Evolutionary conservation across 2,888 invertebrate genomes (phyloP).

Genomic region (Dryocosmus kuriphilus): DNA sequence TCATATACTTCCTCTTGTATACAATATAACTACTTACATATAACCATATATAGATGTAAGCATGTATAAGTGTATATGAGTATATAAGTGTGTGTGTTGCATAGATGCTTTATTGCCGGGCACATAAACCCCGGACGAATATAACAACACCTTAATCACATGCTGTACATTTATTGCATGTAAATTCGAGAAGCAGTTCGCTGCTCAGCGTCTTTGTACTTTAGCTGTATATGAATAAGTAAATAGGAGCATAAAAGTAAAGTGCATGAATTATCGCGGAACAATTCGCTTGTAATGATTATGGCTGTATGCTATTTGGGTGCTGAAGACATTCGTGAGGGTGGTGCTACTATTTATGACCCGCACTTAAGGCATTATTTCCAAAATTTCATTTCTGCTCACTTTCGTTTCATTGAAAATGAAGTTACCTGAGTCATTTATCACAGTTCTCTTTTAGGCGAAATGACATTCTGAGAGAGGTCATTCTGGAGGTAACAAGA

Average conservation of each 20-base stretch:
- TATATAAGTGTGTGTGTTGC: constrained; percentile 42
- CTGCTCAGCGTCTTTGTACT: constrained; percentile 35
- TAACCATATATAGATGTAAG: constrained; percentile 38
- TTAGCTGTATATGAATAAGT: constrained; percentile 40
- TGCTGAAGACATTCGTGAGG: background rate
- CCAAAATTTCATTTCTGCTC: no score
- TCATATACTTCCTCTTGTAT: constrained; percentile 33
- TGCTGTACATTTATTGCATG: constrained; percentile 41
- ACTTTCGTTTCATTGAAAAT: no score
- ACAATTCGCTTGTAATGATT: constrained; percentile 33
- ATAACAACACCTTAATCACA: constrained; percentile 39
- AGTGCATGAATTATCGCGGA: constrained; percentile 37
- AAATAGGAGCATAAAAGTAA: constrained; percentile 40
- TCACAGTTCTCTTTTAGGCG: no score
- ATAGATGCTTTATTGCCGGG: constrained; percentile 38
- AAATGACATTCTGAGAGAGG: no score
- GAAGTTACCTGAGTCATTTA: no score
- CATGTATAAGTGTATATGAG: background rate
- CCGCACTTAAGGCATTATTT: no score
- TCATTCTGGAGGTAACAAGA: no score
- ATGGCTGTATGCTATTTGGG: background rate
- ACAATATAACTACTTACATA: constrained; percentile 42
- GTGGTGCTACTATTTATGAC: background rate
- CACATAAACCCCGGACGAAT: constrained; percentile 28
- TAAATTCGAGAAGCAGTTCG: constrained; percentile 36